phyloP scores from a whole-genome alignment of 2,113 vertebrate genomes.

The Struthidea cinerea region DNA sequence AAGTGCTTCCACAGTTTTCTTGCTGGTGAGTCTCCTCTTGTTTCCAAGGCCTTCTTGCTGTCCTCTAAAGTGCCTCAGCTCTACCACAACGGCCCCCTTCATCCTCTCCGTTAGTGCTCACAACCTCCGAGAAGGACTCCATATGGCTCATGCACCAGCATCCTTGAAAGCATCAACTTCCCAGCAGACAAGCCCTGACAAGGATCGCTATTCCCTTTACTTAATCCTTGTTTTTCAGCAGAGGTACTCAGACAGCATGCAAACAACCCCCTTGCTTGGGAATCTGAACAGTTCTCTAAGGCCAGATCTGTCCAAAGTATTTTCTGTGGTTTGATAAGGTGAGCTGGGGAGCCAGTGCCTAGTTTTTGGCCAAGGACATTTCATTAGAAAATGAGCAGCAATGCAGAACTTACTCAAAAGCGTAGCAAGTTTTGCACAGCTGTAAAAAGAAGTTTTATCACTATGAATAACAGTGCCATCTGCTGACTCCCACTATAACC shows the following conservation, averaged over 20 bases:
- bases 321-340: neutral
- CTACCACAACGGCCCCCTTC: neutral
- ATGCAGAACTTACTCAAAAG: neutral
- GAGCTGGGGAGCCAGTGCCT: neutral
- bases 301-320: neutral
- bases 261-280: neutral
- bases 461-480: conserved; percentile 62
- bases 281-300: neutral
- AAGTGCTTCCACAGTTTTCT: neutral
- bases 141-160: neutral
- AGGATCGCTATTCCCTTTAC: neutral
- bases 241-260: neutral
- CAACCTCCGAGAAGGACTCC: neutral
- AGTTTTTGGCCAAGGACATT: neutral
- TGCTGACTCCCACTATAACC: conserved; percentile 47
- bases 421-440: neutral
- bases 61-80: neutral
- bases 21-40: neutral
- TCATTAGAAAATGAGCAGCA: conserved; percentile 16
- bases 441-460: conserved; percentile 45
- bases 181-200: neutral
- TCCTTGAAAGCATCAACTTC: neutral
- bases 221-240: neutral
- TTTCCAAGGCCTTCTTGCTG: neutral
- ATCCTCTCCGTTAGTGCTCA: neutral